Evolutionary conservation across 53 echinoderm and acorn worm genomes (phyloP).

Genomic region (Paracentrotus lividus): DNA sequence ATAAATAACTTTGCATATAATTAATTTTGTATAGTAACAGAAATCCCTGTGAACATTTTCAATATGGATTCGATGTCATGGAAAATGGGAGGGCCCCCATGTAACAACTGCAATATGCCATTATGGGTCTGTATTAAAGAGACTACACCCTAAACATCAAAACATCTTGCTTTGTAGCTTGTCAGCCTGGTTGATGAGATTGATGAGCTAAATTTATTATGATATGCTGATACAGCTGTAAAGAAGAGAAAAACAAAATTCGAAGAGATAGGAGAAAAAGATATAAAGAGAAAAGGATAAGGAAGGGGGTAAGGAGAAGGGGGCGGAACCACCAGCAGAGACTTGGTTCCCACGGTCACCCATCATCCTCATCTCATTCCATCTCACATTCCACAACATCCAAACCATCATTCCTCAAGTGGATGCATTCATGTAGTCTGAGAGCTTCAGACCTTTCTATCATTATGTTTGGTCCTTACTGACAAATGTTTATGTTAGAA

Average conservation of each 20-base stretch:
- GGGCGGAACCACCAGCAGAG: slow-evolving; percentile 58
- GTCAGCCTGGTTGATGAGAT: slow-evolving; percentile 38
- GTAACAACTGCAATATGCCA: neutral
- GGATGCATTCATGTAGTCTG: slow-evolving; percentile 33
- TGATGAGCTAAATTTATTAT: slow-evolving; percentile 60
- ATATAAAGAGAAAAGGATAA: neutral
- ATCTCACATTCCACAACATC: slow-evolving; percentile 65
- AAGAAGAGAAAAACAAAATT: slow-evolving; percentile 38
- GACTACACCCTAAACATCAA: slow-evolving; percentile 35
- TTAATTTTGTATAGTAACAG: too few relatives aligned
- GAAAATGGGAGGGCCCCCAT: neutral
- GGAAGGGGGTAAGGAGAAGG: neutral
- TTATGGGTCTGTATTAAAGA: neutral
- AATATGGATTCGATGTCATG: too few relatives aligned
- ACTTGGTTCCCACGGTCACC: slow-evolving; percentile 59
- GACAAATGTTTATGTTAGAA: too few relatives aligned
- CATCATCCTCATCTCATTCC: slow-evolving; percentile 35
- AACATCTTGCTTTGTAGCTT: slow-evolving; percentile 5
- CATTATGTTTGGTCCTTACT: too few relatives aligned
- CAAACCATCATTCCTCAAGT: slow-evolving; percentile 55
- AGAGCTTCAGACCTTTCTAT: slow-evolving; percentile 1
- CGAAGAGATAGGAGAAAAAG: slow-evolving; percentile 43
- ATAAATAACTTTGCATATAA: too few relatives aligned
- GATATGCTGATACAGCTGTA: slow-evolving; percentile 63
- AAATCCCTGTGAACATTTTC: too few relatives aligned